Conservation (phyloP, 2,888 invertebrate genomes). For the Elysia crispata region DNA sequence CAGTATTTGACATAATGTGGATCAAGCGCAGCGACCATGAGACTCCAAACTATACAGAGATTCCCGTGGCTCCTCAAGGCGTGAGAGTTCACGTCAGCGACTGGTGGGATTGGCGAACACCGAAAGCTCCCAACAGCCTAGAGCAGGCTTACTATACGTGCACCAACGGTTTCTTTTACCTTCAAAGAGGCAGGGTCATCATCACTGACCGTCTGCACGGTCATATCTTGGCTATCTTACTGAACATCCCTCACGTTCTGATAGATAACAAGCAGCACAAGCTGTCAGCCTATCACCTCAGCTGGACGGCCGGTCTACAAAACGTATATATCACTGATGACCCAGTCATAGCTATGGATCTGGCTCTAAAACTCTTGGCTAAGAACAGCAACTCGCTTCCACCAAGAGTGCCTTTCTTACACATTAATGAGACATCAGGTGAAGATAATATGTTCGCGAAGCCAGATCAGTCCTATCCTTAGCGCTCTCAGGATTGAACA, state of each 20-base stretch:
- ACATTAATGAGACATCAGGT: too few species aligned
- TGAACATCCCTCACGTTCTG: constrained; percentile 56
- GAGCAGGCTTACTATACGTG: constrained; percentile 42
- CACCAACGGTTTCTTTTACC: constrained; percentile 47
- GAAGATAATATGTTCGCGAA: too few species aligned
- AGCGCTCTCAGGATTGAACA: too few species aligned
- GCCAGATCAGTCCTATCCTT: too few species aligned
- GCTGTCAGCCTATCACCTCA: constrained; percentile 17
- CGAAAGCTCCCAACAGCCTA: constrained; percentile 30
- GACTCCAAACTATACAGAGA: constrained; percentile 32
- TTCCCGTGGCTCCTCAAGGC: constrained; percentile 29
- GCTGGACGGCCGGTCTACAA: constrained; percentile 33
- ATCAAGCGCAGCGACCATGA: constrained; percentile 48
- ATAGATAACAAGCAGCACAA: constrained; percentile 51
- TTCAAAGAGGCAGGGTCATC: constrained; percentile 54
- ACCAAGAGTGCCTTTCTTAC: too few species aligned
- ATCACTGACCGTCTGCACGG: constrained; percentile 57
- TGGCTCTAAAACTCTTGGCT: background rate
- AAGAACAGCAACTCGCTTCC: background rate
- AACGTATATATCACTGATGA: constrained; percentile 5
- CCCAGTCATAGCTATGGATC: background rate
- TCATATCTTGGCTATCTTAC: constrained; percentile 52
- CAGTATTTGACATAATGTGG: constrained; percentile 54
- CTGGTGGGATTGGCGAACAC: constrained; percentile 39
- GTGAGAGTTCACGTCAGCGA: constrained; percentile 45